Evolutionary conservation across 2,797 vertebrate genomes (phyloP), one percentile per base, ranked within the genome.

Genomic region (Takifugu ocellatus): DNA sequence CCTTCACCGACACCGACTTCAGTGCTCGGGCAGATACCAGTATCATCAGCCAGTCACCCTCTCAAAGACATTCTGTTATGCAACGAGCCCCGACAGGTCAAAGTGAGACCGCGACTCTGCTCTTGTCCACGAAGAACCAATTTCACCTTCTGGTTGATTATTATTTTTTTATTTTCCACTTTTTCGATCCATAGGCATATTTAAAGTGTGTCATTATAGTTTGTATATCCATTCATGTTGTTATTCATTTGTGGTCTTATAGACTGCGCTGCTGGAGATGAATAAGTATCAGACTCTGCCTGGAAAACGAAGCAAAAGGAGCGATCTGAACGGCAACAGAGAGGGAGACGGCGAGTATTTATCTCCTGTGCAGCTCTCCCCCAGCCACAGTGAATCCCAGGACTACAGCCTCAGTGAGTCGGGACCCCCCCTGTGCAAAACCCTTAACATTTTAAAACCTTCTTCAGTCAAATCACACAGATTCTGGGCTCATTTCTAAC

Each of bases 211-310:
- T 11, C 24, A 4, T 39, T 39, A 2, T 12, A 5, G 12, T 39
- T 14, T 33, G 31, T 33, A 33, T 9, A 9, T 33, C 1, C 2
- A 33, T 33, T 33, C 9, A 33, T 33, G 7, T 33, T 33, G 8
- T 46, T 4, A 2, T 46, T 46, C 16, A 44, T 3, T n/a, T 3
- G 21, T 11, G 5, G 0, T 70, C 39, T n/a, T 57, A n/a, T 73
- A 98, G 96, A 92, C 71, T 56, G 86, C 81, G 10, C 71, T 81
- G 21, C 69, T 70, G 51, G 92, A 88, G 7, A 72, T 91, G 71
- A 94, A 85, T 83, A 96, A 93, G 77, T 98, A 95, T 70, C 93
- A 93, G 63, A 98, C 97, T 0, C 80, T 98, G 51, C 96, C 96
- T 0, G 96, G 96, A 33, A 98, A 98, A 70, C 88, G 93, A 59